Conservation (phyloP, 2,797 vertebrate species). For the Helostoma temminkii region DNA sequence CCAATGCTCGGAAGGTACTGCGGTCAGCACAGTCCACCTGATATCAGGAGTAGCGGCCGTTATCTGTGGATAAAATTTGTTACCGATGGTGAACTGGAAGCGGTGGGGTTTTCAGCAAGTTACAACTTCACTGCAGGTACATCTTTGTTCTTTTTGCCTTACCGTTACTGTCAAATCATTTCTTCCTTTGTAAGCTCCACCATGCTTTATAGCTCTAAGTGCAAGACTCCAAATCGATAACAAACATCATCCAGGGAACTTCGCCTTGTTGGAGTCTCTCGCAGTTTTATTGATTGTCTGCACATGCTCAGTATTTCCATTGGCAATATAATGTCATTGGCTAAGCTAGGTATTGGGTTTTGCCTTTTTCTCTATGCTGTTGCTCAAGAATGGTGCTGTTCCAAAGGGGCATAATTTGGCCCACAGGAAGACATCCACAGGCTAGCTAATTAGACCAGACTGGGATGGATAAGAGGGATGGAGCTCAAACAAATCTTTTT, state of each 20-base stretch:
- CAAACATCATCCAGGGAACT: slow-evolving; percentile 47
- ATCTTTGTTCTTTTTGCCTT: slow-evolving; percentile 4
- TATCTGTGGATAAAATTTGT: slow-evolving; percentile 99
- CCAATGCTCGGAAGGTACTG: slow-evolving; percentile 98
- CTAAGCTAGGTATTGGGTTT: slow-evolving; percentile 23
- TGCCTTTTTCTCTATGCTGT: slow-evolving; percentile 33
- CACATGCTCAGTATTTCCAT: slow-evolving; percentile 56
- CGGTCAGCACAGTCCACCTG: slow-evolving; percentile 95
- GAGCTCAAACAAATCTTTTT: too few species aligned
- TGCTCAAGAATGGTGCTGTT: too few species aligned
- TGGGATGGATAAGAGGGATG: too few species aligned
- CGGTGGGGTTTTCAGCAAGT: slow-evolving; percentile 95
- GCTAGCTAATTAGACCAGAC: too few species aligned
- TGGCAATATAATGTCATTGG: slow-evolving; percentile 48
- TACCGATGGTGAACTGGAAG: slow-evolving; percentile 97
- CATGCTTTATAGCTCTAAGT: slow-evolving; percentile 21
- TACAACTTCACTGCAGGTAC: slow-evolving; percentile 99
- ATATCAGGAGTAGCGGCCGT: slow-evolving; percentile 97
- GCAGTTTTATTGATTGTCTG: slow-evolving; percentile 66
- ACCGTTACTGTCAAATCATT: slow-evolving; percentile 5
- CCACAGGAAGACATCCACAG: too few species aligned
- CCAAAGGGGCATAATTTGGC: too few species aligned
- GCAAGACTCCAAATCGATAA: slow-evolving; percentile 53
- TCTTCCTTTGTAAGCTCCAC: slow-evolving; percentile 29
- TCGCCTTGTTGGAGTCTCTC: slow-evolving; percentile 52